Conservation (phyloP, 2,113 vertebrate species). For the Cyanocitta stelleri region DNA sequence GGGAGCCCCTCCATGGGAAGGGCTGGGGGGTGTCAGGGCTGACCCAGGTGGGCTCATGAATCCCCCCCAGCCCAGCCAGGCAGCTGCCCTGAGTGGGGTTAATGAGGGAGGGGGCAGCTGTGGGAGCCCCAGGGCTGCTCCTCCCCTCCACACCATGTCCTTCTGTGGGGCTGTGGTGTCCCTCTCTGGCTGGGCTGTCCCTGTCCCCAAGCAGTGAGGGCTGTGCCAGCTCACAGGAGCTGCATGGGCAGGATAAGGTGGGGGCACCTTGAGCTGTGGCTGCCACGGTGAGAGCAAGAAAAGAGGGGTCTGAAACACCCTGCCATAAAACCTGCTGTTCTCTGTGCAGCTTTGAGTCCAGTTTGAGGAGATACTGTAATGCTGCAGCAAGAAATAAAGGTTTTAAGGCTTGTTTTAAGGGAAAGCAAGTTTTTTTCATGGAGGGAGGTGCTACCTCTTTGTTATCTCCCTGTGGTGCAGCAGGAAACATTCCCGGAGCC, state of each 20-base stretch:
- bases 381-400: no score
- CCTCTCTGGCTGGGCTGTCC: no score
- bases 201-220: not conserved
- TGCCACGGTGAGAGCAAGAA: not conserved
- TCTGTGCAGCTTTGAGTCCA: rapidly evolving
- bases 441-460: not conserved
- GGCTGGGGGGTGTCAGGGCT: not conserved
- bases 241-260: not conserved
- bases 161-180: not conserved
- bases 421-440: not conserved
- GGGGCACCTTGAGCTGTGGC: not conserved
- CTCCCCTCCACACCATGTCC: not conserved
- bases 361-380: rapidly evolving
- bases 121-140: not conserved
- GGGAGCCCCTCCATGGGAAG: not conserved
- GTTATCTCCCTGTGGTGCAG: not conserved
- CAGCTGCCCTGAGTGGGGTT: not conserved
- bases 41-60: not conserved
- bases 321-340: not conserved
- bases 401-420: not conserved
- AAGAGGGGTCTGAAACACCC: not conserved
- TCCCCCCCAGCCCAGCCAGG: not conserved
- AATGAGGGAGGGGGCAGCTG: not conserved
- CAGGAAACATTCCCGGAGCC: not conserved
- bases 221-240: not conserved